These are phyloP conservation scores for Eupithecia pulchellata DNA, from an alignment of 2,888 invertebrate species.

Conservation along the genomic window DNA sequence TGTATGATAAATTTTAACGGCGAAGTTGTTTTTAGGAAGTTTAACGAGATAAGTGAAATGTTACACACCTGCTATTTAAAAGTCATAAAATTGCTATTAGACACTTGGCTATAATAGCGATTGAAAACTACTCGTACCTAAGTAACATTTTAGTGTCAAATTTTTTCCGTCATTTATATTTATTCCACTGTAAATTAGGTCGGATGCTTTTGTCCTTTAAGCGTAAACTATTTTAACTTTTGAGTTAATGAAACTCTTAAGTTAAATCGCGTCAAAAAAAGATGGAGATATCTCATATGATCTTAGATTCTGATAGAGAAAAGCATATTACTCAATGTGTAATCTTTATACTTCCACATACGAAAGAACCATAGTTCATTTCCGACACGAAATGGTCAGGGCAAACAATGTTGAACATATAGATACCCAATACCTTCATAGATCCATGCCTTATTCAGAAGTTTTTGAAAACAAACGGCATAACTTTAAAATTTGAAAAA, in stretches of 20 bases:
- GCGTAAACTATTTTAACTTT: not conserved
- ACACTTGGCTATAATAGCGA: conserved; percentile 63
- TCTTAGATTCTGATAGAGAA: not conserved
- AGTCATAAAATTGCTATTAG: conserved; percentile 77
- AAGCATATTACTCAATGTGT: not conserved
- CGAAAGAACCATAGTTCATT: conserved; percentile 51
- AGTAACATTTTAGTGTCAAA: not conserved
- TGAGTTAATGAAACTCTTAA: not conserved
- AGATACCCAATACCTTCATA: conserved; percentile 50
- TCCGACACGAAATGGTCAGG: conserved; percentile 58
- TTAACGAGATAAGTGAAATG: conserved; percentile 65
- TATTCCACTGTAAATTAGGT: not conserved
- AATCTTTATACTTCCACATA: conserved; percentile 46
- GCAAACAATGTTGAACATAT: conserved; percentile 63
- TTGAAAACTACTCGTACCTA: conserved; percentile 66
- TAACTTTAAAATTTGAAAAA: conserved; percentile 15
- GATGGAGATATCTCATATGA: too few relatives aligned
- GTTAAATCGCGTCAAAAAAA: too few relatives aligned
- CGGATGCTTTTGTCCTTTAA: not conserved
- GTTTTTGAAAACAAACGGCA: conserved; percentile 42
- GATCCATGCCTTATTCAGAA: conserved; percentile 67
- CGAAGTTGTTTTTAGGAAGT: conserved; percentile 50
- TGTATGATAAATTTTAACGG: conserved; percentile 29
- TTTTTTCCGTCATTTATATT: not conserved
- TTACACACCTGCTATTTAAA: conserved; percentile 77